Evolutionary conservation across 2,797 vertebrate species (phyloP).

Genomic region (Arremon aurantiirostris): DNA sequence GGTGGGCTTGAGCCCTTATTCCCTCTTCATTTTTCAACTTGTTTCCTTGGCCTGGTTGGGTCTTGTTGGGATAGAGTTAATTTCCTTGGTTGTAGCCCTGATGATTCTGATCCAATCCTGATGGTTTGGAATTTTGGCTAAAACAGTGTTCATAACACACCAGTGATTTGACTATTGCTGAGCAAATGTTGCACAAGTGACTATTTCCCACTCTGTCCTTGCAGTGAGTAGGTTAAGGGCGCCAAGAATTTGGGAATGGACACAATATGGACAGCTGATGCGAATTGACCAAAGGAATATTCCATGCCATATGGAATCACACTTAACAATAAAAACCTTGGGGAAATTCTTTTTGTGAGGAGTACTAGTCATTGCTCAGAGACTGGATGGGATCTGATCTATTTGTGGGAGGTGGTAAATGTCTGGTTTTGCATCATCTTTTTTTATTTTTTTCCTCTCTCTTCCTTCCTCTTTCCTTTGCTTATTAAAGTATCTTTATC

Average conservation of each 20-base stretch:
- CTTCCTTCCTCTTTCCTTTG: background rate
- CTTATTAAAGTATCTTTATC: background rate
- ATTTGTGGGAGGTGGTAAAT: background rate
- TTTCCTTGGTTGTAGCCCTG: background rate
- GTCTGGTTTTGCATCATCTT: background rate
- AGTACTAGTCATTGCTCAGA: background rate
- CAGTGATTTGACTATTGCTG: background rate
- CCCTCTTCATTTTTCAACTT: background rate
- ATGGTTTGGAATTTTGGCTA: background rate
- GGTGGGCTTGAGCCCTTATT: background rate
- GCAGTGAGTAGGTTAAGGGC: background rate
- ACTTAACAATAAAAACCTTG: background rate
- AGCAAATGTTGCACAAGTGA: background rate
- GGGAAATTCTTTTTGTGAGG: rapidly evolving
- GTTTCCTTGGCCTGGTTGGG: background rate
- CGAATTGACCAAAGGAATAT: background rate
- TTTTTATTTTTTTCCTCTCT: background rate
- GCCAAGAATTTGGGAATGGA: background rate
- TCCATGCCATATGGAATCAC: background rate
- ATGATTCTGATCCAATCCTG: background rate
- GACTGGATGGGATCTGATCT: background rate
- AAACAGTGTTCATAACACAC: background rate
- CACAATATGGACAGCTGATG: background rate
- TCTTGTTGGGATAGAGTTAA: background rate
- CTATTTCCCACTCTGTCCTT: background rate